phyloP scores from a whole-genome alignment of 1,140 invertebrate genomes.

The Brachionus paranguensis region DNA sequence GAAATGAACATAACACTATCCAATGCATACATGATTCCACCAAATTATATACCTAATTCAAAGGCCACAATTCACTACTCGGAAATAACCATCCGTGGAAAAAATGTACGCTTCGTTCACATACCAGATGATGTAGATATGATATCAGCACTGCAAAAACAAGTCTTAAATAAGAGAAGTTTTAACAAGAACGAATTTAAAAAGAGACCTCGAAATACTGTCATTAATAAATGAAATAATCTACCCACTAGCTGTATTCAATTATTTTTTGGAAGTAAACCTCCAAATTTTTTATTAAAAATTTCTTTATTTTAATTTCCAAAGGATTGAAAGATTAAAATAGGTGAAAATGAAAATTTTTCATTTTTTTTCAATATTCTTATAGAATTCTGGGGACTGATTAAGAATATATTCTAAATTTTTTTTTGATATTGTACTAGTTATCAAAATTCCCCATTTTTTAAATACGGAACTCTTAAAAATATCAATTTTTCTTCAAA shows the following conservation, averaged over 20 bases:
- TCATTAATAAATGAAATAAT: neutral
- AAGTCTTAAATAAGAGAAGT: neutral
- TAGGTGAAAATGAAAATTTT: no score
- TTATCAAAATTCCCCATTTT: no score
- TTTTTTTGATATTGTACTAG: no score
- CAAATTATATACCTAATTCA: neutral
- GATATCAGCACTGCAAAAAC: slow-evolving; percentile 4
- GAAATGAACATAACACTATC: slow-evolving; percentile 27
- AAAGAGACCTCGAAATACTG: neutral
- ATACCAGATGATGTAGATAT: slow-evolving; percentile 37
- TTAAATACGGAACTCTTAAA: no score
- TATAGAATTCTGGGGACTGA: no score
- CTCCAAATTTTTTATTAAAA: neutral
- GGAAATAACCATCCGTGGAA: slow-evolving; percentile 1
- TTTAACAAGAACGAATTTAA: slow-evolving; percentile 30
- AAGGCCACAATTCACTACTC: neutral
- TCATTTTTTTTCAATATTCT: no score
- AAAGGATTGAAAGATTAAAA: neutral
- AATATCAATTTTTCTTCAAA: no score
- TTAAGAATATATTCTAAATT: no score
- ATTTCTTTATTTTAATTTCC: neutral
- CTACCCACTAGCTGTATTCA: neutral
- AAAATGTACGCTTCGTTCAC: slow-evolving; percentile 24
- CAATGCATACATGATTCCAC: neutral
- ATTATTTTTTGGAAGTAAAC: neutral